Base-by-base conservation (phyloP, 1,140 invertebrate species). In the Physella acuta region DNA sequence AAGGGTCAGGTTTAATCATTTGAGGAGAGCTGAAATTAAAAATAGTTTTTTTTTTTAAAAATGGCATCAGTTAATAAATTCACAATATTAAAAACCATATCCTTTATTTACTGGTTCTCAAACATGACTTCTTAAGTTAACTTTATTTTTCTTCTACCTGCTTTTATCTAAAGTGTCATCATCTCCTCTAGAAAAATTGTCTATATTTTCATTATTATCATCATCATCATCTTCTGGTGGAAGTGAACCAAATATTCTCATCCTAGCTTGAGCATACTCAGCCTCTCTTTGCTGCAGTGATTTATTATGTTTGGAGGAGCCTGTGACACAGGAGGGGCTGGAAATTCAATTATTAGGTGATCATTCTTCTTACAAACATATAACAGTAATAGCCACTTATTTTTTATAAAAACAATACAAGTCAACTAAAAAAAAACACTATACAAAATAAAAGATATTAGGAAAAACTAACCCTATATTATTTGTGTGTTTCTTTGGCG, bases 261-360 rank as follows among this genome's bases (percentile, higher is more conserved):
- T 87, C 65, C 93, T 88, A 30, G 92, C 92, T 83, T 94, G 90
- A 1, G 93, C 92, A 84, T 94, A 94, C 81, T 94, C 93, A 77
- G 92, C 91, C 84, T 94, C 92, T 77, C 93, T 87, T 87, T 89
- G 92, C 86, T 93, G 90, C 14, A 94, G 85, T 56, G 92, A 92
- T 85, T 94, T 94, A 51, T 92, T 90, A 44, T 92, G 92, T 78
- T 92, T 90, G 16, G 39, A 64, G 2, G 62, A 64, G 20, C n/a
- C 61, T 55, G 59, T 17, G 37, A 2, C 4, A 62, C 56, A 65
- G 39, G 34, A 20, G 63, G 36, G 36, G 60, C 26, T 59, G 62
- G 37, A 61, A 26, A 26, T 55, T 16, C 11, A 55, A 55, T 55
- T 11, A 16, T 5, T 20, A 16, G 53, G 8, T 8, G 8, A 20